Evolutionary conservation across 2,113 vertebrate genomes (phyloP).

Genomic region (Ceyx margarethae): DNA sequence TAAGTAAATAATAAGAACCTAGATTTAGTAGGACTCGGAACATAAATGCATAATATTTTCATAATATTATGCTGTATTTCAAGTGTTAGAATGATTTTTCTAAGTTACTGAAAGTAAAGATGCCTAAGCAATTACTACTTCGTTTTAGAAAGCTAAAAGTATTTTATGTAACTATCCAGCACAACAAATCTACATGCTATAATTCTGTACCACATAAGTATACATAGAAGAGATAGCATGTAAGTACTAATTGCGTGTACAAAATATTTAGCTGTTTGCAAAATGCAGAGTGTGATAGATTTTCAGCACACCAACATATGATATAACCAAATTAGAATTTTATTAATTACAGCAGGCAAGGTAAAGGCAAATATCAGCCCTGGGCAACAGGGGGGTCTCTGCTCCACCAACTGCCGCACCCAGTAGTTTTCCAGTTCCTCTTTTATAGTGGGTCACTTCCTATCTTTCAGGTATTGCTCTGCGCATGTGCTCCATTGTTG

Average conservation of each 20-base stretch:
- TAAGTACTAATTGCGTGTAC: not conserved
- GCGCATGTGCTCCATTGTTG: too few relatives aligned
- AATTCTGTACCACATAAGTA: not conserved
- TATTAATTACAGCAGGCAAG: too few relatives aligned
- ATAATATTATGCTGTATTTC: not conserved
- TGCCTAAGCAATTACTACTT: not conserved
- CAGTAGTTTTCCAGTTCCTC: too few relatives aligned
- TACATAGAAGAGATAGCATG: not conserved
- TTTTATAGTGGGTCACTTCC: too few relatives aligned
- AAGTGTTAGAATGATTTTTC: not conserved
- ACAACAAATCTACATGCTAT: not conserved
- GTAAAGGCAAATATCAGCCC: too few relatives aligned
- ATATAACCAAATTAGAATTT: too few relatives aligned
- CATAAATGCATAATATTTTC: not conserved
- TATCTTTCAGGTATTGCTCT: too few relatives aligned
- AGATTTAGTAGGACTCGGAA: not conserved
- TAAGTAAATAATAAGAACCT: not conserved
- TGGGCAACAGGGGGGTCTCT: too few relatives aligned
- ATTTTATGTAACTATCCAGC: not conserved
- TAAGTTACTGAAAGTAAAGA: not conserved
- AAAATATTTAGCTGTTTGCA: not conserved
- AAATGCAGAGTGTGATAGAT: not conserved
- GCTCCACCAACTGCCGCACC: too few relatives aligned
- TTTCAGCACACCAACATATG: too few relatives aligned
- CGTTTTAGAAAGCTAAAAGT: not conserved